These are phyloP conservation scores for Aphidius gifuensis DNA, from an alignment of 1,140 invertebrate species.

Conservation along the genomic window DNA sequence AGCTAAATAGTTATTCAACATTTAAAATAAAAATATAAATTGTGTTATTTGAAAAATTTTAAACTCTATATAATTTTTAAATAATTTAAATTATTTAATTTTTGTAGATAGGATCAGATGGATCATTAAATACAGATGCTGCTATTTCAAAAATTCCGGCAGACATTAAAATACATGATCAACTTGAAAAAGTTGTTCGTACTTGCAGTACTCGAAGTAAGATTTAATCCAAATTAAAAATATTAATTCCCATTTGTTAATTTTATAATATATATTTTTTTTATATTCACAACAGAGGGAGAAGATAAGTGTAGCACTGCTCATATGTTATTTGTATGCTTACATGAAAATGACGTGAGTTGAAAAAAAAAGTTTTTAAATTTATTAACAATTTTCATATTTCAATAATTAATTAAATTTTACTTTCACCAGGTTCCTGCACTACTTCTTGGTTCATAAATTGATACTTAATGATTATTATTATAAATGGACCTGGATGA, in stretches of 20 bases:
- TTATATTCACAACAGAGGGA: neutral
- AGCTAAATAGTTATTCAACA: too few relatives aligned
- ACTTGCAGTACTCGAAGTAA: slow-evolving; percentile 4
- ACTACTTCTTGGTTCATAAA: neutral
- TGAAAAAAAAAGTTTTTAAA: neutral
- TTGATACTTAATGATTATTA: too few relatives aligned
- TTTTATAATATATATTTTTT: neutral
- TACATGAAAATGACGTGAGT: slow-evolving; percentile 1
- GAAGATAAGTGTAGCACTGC: neutral
- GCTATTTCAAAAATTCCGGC: neutral
- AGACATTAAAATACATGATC: neutral
- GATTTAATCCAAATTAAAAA: neutral
- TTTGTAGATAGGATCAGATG: neutral
- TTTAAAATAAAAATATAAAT: too few relatives aligned
- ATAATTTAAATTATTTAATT: neutral
- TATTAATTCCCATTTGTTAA: too few relatives aligned
- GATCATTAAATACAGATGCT: neutral
- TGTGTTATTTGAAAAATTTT: too few relatives aligned
- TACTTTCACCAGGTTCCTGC: neutral
- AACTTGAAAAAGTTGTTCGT: neutral
- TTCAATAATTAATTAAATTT: neutral
- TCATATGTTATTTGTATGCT: slow-evolving; percentile 4
- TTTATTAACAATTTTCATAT: neutral
- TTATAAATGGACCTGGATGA: too few relatives aligned
- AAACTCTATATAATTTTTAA: too few relatives aligned